Evolutionary conservation across 2,888 invertebrate genomes (phyloP), one percentile per base, ranked within the genome.

Genomic region (Spodoptera exigua): DNA sequence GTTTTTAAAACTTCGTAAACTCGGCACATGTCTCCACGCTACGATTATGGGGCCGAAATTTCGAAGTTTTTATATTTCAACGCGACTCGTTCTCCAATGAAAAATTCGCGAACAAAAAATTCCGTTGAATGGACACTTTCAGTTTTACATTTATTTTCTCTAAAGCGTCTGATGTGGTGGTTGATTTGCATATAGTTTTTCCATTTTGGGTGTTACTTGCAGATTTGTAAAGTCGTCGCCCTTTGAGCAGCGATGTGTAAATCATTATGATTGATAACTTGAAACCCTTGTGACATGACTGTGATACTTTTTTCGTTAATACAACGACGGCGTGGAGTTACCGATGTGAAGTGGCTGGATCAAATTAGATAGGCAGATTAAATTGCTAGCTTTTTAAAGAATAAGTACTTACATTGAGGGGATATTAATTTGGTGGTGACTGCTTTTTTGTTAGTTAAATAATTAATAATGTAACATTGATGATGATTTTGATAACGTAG

Each of bases 221-320:
- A 44, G 51, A 65, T 51, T 60, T 17, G 35, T 40, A 2, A 45
- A 58, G 61, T 59, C 56, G 58, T 55, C 60, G 55, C 56, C 76
- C 71, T 11, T n/a, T 7, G 13, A 46, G 54, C 43, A 55, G 14
- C 47, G 61, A 55, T 44, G 58, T 71, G 59, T 56, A 53, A 59
- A 52, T 48, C 36, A 13, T 35, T 16, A 61, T 74, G 73, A 74
- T 74, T 47, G 73, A 74, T 74, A 54, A 34, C 21, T 16, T 49
- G 37, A 48, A 37, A 41, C 74, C 61, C 56, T 53, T 37, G 48
- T 58, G 43, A 47, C n/a, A 51, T 35, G 37, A 37, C 39, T 41
- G 61, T 68, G 54, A 69, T 69, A 65, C 35, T 63, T 69, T 71
- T 72, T 69, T 57, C 55, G 59, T 46, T 46, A 21, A 43, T 40